phyloP scores from a whole-genome alignment of 2,113 vertebrate species.

The Isurus oxyrinchus region DNA sequence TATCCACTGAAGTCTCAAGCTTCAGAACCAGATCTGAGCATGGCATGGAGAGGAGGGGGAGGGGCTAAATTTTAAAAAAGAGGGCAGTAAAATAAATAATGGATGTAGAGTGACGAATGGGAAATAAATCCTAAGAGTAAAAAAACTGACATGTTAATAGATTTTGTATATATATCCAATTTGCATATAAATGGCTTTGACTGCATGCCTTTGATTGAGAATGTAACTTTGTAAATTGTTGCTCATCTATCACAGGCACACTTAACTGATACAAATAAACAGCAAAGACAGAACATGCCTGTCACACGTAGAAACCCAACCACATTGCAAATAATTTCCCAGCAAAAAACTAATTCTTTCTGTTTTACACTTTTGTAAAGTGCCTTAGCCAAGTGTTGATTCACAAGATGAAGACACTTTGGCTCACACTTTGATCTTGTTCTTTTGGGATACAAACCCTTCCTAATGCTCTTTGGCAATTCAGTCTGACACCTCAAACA shows the following conservation, averaged over 20 bases:
- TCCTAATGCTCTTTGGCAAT: background rate
- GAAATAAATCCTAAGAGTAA: slow-evolving; percentile 22
- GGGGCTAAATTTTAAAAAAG: background rate
- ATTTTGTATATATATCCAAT: slow-evolving; percentile 20
- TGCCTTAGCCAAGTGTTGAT: background rate
- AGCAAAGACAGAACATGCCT: slow-evolving; percentile 2
- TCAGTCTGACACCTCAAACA: background rate
- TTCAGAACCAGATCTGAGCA: background rate
- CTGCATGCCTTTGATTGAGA: slow-evolving; percentile 14
- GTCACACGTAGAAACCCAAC: background rate
- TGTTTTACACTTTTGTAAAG: background rate
- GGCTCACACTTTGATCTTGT: background rate
- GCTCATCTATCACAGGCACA: background rate
- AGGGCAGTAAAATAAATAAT: background rate
- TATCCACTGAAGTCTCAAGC: background rate
- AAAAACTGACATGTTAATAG: slow-evolving; percentile 30
- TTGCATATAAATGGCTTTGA: slow-evolving; percentile 34
- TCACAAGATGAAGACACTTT: background rate
- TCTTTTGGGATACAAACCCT: background rate
- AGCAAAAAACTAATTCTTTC: background rate
- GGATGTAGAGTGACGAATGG: background rate
- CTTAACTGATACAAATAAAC: slow-evolving; percentile 25
- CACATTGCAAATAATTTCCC: background rate
- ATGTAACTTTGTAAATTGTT: slow-evolving; percentile 30
- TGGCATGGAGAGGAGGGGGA: no score